Evolutionary conservation across 2,797 vertebrate genomes (phyloP), one percentile per base, ranked within the genome.

Genomic region (Dryobates pubescens): DNA sequence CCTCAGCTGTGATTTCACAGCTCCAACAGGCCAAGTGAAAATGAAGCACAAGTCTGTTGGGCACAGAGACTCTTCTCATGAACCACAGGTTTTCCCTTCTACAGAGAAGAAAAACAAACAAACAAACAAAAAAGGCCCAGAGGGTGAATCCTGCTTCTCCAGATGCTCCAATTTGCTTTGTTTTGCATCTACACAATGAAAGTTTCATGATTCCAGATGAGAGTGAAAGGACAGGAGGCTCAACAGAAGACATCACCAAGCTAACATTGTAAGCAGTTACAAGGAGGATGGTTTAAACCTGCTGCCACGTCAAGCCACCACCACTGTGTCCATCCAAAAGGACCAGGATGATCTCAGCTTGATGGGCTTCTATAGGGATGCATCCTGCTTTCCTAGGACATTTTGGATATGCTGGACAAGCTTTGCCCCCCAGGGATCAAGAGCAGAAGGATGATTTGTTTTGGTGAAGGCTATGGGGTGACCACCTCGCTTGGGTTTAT

Each of bases 351-450:
- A 36, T n/a, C 47, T 27, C 23, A 75, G 14, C 29, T 30, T 32
- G 29, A 51, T 0, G 2, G 38, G 59, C 0, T 0, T 12, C 73
- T 53, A 7, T 1, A 6, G 32, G 47, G 22, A 32, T 0, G 1
- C 16, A 43, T 18, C 61, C 29, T 1, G 2, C 30, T 62, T 49
- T 57, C 49, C 34, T 27, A 57, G 62, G 58, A 54, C 26, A 64
- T 13, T 45, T 34, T 2, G 4, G 70, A 32, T 29, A 38, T 0
- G 12, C 10, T 4, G n/a, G 51, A 20, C 43, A 45, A 58, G 51
- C 51, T 53, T 69, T 70, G 43, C 51, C 58, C 53, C 49, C 75
- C 49, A 9, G 1, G 53, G n/a, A 64, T 24, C 38, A 30, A 27
- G 3, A 3, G 30, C 2, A 1, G 29, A 23, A 30, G 19, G 57